These are phyloP conservation scores for Takifugu bimaculatus DNA, from an alignment of 2,113 vertebrate genomes.

Conservation along the genomic window DNA sequence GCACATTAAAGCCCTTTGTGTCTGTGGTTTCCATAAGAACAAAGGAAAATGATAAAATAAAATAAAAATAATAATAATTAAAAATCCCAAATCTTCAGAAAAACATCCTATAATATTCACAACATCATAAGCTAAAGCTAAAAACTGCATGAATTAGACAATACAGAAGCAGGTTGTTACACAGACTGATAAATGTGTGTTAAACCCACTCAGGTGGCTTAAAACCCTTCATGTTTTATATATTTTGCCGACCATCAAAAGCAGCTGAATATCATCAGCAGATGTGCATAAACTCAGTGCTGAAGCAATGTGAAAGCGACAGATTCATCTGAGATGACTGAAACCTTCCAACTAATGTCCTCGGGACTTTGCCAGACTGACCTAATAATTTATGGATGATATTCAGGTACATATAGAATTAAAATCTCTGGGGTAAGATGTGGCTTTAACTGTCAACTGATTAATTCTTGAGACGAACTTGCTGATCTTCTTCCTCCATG, in stretches of 20 bases:
- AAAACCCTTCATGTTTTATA: no score
- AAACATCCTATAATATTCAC: no score
- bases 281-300: neutral
- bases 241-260: neutral
- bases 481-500: conserved; percentile 28
- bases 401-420: conserved; percentile 40
- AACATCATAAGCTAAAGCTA: no score
- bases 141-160: no score
- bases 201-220: no score
- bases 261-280: neutral
- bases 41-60: no score
- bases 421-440: conserved; percentile 34
- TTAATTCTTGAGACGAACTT: conserved; percentile 51
- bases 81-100: no score
- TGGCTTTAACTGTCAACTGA: conserved; percentile 44
- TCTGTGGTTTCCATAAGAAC: no score
- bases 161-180: no score
- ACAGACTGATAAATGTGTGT: no score
- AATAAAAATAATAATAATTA: no score
- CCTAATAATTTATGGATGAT: conserved; percentile 52
- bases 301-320: conserved; percentile 16
- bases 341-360: conserved; percentile 24
- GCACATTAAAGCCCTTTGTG: no score
- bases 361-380: conserved; percentile 8
- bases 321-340: conserved; percentile 14